Percentiles rank a stretch among this genome's conserved stretches.
Conservation (phyloP, 2,113 vertebrate species). For the Numida meleagris region DNA sequence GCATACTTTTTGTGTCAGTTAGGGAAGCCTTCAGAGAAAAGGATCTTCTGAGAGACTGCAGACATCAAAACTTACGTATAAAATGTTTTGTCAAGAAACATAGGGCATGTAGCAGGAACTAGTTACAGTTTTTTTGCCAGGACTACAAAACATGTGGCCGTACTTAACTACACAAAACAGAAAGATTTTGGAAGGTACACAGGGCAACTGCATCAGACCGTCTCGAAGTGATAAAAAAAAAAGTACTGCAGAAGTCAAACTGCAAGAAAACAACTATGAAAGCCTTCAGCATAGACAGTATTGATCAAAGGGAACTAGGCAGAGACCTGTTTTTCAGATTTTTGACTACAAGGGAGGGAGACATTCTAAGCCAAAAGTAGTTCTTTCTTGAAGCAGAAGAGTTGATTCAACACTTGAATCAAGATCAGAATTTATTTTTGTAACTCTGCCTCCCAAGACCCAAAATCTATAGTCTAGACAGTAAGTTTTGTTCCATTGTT, state of each 20-base stretch:
- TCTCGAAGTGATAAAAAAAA: background rate
- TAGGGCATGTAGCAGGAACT: background rate
- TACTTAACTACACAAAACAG: background rate
- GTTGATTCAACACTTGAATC: background rate
- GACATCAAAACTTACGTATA: background rate
- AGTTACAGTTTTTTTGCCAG: background rate
- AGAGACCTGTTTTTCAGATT: background rate
- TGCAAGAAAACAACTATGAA: background rate
- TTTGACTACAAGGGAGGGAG: background rate
- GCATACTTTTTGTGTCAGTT: background rate
- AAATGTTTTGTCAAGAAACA: background rate
- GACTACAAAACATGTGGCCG: background rate
- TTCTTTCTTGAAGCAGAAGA: background rate
- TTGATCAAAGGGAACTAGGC: background rate
- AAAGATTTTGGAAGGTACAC: background rate
- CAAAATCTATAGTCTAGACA: background rate
- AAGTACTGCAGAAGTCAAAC: background rate
- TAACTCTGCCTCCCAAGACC: background rate
- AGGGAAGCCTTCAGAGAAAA: background rate
- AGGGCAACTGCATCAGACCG: background rate
- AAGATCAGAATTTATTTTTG: background rate
- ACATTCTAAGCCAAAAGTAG: background rate
- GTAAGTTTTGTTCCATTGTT: background rate
- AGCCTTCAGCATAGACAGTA: background rate
- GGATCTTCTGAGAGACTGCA: background rate